These are phyloP conservation scores for Meteorus sp. DNA, from an alignment of 1,140 invertebrate genomes.

Conservation along the genomic window DNA sequence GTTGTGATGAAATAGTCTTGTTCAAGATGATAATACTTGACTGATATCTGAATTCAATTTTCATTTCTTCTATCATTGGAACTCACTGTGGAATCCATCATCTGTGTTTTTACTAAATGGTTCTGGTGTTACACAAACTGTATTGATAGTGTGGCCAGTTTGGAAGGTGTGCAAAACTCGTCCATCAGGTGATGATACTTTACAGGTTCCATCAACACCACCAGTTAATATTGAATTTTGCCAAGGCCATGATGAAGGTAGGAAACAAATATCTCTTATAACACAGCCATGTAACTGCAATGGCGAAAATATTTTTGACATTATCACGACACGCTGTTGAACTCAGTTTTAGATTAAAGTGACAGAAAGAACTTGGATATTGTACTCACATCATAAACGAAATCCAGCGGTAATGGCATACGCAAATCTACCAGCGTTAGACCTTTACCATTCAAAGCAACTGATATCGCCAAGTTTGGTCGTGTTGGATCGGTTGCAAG, in stretches of 20 bases:
- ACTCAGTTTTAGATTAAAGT: background rate
- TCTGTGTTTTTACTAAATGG: slow-evolving; percentile 49
- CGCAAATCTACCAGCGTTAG: slow-evolving; percentile 59
- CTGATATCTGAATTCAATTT: no score
- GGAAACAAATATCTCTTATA: slow-evolving; percentile 58
- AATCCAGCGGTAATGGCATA: slow-evolving; percentile 60
- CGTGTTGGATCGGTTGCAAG: slow-evolving; percentile 57
- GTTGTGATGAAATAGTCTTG: slow-evolving; percentile 15
- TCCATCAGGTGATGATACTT: slow-evolving; percentile 57
- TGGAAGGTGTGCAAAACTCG: slow-evolving; percentile 54
- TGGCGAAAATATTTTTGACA: slow-evolving; percentile 5
- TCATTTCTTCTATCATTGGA: no score
- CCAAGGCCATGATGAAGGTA: slow-evolving; percentile 60
- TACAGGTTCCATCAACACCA: slow-evolving; percentile 56
- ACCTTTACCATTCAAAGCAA: slow-evolving; percentile 59
- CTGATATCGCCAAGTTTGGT: slow-evolving; percentile 59
- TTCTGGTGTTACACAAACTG: slow-evolving; percentile 58
- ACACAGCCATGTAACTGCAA: slow-evolving; percentile 54
- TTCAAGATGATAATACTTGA: no score
- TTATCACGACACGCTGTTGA: background rate
- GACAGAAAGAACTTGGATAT: no score
- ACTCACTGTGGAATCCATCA: slow-evolving; percentile 58
- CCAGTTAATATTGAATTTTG: slow-evolving; percentile 53
- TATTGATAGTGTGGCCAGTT: slow-evolving; percentile 56
- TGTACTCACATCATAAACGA: slow-evolving; percentile 58